phyloP scores from a whole-genome alignment of 2,888 invertebrate species.

The Anthophora plumipes region DNA sequence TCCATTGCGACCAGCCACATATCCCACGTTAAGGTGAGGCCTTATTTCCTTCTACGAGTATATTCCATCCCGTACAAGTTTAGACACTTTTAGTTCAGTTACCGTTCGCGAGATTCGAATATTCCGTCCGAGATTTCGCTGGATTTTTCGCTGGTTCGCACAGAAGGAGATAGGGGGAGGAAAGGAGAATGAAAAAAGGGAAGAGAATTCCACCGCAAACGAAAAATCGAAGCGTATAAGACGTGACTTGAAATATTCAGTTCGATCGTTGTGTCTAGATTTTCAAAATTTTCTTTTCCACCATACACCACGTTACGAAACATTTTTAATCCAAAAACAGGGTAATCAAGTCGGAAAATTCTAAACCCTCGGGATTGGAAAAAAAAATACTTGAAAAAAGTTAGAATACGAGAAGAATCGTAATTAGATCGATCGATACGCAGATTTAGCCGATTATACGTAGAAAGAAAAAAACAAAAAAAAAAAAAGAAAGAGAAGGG shows the following conservation, averaged over 20 bases:
- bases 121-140: slow-evolving; percentile 14
- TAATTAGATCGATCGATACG: neutral
- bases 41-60: neutral
- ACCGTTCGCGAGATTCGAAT: neutral
- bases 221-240: slow-evolving; percentile 26
- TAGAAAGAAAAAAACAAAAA: too few species aligned
- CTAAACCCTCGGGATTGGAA: too few species aligned
- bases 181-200: neutral
- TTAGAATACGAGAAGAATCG: too few species aligned
- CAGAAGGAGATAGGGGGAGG: neutral
- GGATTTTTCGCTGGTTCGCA: neutral
- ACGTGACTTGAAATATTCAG: slow-evolving; percentile 46
- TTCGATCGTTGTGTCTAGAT: slow-evolving; percentile 6
- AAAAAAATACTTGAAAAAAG: too few species aligned
- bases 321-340: neutral
- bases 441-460: too few species aligned
- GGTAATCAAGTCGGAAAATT: neutral
- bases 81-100: neutral
- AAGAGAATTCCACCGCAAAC: neutral
- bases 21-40: slow-evolving; percentile 82
- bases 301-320: neutral
- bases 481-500: too few species aligned
- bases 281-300: slow-evolving; percentile 20
- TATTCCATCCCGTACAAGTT: neutral
- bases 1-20: slow-evolving; percentile 81